phyloP scores from a whole-genome alignment of 2,888 invertebrate species.

The Drosophila flavopinicola region DNA sequence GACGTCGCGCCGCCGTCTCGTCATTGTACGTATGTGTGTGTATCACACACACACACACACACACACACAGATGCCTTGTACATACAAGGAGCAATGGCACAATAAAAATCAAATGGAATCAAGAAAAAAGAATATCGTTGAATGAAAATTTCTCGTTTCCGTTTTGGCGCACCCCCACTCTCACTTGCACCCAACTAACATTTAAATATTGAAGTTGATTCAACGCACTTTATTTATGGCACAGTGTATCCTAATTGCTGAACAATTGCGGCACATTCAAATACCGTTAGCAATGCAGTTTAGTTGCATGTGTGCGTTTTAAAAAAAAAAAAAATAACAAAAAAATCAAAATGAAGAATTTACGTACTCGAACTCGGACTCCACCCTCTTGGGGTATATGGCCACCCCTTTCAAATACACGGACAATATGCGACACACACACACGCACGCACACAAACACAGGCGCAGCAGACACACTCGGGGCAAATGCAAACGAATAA shows the following conservation, averaged over 20 bases:
- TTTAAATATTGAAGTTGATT: constrained; percentile 17
- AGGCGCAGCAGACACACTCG: constrained; percentile 24
- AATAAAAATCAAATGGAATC: constrained; percentile 54
- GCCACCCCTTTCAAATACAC: constrained; percentile 50
- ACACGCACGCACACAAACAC: constrained; percentile 26
- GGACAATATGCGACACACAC: constrained; percentile 32
- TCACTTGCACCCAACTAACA: constrained; percentile 24
- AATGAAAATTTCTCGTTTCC: constrained; percentile 62
- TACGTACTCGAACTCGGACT: constrained; percentile 45
- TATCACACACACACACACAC: neutral
- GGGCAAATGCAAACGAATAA: constrained; percentile 51
- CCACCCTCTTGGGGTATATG: constrained; percentile 59
- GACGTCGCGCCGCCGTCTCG: constrained; percentile 52
- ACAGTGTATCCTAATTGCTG: constrained; percentile 31
- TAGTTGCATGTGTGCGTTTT: constrained; percentile 13
- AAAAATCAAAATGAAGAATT: constrained; percentile 13
- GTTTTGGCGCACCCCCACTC: constrained; percentile 35
- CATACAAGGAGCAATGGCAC: constrained; percentile 62
- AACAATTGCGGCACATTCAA: constrained; percentile 42
- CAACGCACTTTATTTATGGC: constrained; percentile 23
- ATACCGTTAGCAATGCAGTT: constrained; percentile 26
- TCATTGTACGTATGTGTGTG: constrained; percentile 19
- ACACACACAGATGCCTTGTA: constrained; percentile 1
- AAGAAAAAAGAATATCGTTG: constrained; percentile 43
- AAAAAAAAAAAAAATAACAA: constrained; percentile 13